A percentile compares a stretch with the other conserved stretches of the same genome.
These are phyloP conservation scores for Pseudochirops cupreus DNA, from an alignment of 2,797 vertebrate genomes.

Conservation along the genomic window DNA sequence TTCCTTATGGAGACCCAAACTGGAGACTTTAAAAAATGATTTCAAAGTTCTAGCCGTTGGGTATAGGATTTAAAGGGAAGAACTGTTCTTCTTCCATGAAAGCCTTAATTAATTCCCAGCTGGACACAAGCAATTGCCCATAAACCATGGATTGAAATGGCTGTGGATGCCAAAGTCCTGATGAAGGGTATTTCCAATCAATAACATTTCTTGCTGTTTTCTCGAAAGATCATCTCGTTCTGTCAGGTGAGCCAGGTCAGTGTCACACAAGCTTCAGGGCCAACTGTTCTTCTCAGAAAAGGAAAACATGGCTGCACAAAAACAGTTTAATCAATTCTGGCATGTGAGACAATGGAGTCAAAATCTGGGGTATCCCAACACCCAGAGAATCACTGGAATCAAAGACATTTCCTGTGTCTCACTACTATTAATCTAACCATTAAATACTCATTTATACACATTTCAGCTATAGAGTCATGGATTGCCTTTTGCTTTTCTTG, in stretches of 20 bases:
- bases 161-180: conserved; percentile 46
- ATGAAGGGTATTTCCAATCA: conserved; percentile 44
- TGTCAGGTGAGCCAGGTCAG: conserved; percentile 27
- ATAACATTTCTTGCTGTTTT: conserved; percentile 60
- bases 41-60: conserved; percentile 62
- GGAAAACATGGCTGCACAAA: background rate
- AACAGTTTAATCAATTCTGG: background rate
- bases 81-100: conserved; percentile 40
- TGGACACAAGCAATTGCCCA: conserved; percentile 67
- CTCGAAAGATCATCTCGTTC: conserved; percentile 58
- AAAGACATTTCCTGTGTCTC: background rate
- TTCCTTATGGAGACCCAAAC: conserved; percentile 58
- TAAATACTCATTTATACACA: background rate
- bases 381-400: background rate
- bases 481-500: background rate
- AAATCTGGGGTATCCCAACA: background rate
- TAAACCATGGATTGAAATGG: conserved; percentile 66
- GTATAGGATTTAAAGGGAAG: conserved; percentile 69
- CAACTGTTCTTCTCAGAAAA: background rate
- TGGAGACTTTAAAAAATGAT: conserved; percentile 66
- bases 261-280: background rate
- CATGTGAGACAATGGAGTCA: background rate
- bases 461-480: background rate
- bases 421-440: background rate
- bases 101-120: conserved; percentile 65